These are phyloP conservation scores for Carassius gibelio DNA, from an alignment of 2,113 vertebrate genomes.

Conservation along the genomic window DNA sequence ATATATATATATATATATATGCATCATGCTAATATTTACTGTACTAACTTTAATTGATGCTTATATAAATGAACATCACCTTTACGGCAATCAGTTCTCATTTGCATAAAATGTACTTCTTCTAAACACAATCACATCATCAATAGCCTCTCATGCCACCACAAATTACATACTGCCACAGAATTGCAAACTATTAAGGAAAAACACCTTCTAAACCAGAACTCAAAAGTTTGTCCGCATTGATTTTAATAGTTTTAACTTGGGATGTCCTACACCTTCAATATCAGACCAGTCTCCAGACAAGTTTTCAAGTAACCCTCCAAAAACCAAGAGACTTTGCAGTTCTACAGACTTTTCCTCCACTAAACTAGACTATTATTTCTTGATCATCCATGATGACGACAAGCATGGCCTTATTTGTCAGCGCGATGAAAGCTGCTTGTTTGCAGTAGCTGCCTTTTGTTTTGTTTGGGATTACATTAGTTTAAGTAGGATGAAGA, in stretches of 20 bases:
- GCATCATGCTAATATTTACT: not conserved
- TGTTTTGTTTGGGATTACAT: constrained; percentile 57
- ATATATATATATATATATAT: too few relatives aligned
- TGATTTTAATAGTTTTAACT: not conserved
- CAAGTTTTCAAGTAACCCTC: not conserved
- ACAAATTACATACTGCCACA: too few relatives aligned
- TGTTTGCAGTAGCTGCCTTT: constrained; percentile 35
- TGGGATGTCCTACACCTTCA: not conserved
- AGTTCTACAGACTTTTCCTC: not conserved
- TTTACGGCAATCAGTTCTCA: not conserved
- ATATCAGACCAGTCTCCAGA: not conserved
- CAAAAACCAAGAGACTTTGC: not conserved
- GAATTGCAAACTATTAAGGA: too few relatives aligned
- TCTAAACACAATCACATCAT: not conserved
- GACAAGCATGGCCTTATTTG: constrained; percentile 45
- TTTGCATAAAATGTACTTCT: not conserved
- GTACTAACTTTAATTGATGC: not conserved
- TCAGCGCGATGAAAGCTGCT: constrained; percentile 49
- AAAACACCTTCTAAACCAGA: not conserved
- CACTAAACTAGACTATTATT: constrained; percentile 41
- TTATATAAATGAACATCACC: not conserved
- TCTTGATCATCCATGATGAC: constrained; percentile 46
- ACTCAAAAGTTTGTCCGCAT: not conserved
- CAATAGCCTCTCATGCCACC: not conserved
- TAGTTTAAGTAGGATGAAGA: constrained; percentile 46